Evolutionary conservation across 2,113 vertebrate genomes (phyloP).

Genomic region (Bagarius yarrelli): DNA sequence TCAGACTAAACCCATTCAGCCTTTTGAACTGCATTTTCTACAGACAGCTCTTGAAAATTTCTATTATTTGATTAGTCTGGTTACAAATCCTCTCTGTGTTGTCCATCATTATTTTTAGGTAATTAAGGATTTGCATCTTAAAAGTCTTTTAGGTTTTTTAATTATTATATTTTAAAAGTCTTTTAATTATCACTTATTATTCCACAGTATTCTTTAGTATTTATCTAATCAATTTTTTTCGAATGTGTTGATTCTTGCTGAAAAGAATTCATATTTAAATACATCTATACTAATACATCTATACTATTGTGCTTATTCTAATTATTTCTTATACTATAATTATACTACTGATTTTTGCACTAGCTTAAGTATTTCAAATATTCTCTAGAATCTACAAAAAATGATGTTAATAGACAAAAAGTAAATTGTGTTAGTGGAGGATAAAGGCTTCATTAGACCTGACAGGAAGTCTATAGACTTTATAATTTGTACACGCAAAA

Average conservation of each 20-base stretch:
- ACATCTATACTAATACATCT: background rate
- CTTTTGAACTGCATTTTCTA: background rate
- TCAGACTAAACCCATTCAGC: background rate
- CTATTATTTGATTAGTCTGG: background rate
- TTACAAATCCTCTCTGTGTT: background rate
- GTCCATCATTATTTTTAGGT: no score
- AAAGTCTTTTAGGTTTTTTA: background rate
- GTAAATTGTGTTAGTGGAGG: no score
- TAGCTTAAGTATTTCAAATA: no score
- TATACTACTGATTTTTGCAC: background rate
- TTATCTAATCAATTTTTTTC: background rate
- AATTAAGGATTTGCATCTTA: no score
- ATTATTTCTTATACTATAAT: background rate
- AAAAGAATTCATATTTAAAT: background rate
- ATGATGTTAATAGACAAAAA: no score
- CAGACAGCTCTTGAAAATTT: background rate
- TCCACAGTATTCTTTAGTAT: background rate
- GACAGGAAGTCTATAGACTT: no score
- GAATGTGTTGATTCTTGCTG: background rate
- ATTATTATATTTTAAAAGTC: no score
- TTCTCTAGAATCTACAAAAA: no score
- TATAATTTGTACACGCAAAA: no score
- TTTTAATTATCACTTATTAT: background rate
- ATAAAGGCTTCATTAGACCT: no score
- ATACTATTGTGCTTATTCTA: background rate